Evolutionary conservation across 2,797 vertebrate genomes (phyloP).

Genomic region (Cephalopachus bancanus): DNA sequence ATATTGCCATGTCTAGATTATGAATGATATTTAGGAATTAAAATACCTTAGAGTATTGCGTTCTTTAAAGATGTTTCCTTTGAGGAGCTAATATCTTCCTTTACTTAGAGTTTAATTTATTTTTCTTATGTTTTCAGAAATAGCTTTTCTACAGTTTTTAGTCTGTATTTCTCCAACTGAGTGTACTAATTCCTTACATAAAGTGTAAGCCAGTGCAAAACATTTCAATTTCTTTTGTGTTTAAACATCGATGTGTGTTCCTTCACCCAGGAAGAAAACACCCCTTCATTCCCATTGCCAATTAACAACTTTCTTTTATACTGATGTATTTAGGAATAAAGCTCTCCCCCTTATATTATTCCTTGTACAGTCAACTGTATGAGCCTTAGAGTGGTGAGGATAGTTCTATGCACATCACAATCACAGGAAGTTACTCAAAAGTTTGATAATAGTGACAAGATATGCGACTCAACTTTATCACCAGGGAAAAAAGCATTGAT

Average conservation of each 20-base stretch:
- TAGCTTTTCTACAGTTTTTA: conserved; percentile 62
- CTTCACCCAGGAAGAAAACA: neutral
- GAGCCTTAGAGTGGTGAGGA: neutral
- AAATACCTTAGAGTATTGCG: conserved; percentile 85
- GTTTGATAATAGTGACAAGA: conserved; percentile 15
- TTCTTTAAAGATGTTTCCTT: conserved; percentile 80
- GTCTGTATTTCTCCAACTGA: conserved; percentile 52
- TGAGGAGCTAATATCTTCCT: conserved; percentile 72
- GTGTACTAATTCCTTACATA: conserved; percentile 30
- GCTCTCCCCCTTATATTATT: neutral
- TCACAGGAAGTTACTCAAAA: neutral
- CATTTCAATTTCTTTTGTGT: neutral
- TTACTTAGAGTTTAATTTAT: conserved; percentile 81
- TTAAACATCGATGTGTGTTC: conserved; percentile 27
- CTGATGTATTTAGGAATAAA: conserved; percentile 20
- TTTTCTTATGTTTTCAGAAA: conserved; percentile 79
- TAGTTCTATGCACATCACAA: neutral
- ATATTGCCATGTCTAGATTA: conserved; percentile 84
- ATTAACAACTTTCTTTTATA: neutral
- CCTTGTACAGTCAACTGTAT: neutral
- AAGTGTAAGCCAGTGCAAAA: neutral
- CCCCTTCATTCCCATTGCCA: neutral
- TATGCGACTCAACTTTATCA: neutral
- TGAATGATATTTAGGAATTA: conserved; percentile 79
- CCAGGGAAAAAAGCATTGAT: neutral